phyloP scores from a whole-genome alignment of 2,888 invertebrate species.

The Fissipunctia ypsillon region DNA sequence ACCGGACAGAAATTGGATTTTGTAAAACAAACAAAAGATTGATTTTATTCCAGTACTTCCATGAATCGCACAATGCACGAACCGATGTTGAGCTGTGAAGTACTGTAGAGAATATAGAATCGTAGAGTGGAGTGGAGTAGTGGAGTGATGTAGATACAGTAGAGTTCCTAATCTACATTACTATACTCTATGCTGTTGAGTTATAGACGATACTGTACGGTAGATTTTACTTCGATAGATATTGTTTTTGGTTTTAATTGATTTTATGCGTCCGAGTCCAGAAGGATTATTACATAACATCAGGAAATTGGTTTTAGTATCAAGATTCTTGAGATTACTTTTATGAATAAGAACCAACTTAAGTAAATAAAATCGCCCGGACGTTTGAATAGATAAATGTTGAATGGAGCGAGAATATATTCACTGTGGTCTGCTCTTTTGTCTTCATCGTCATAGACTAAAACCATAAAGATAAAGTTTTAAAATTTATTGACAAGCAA shows the following conservation, averaged over 20 bases:
- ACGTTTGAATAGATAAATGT: too few species aligned
- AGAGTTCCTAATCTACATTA: too few species aligned
- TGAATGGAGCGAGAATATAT: not conserved
- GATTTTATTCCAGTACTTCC: slow-evolving; percentile 67
- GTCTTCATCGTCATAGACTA: slow-evolving; percentile 47
- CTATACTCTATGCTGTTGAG: too few species aligned
- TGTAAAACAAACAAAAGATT: slow-evolving; percentile 68
- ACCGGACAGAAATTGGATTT: slow-evolving; percentile 50
- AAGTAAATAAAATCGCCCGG: not conserved
- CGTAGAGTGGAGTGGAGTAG: slow-evolving; percentile 35
- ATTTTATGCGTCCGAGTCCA: slow-evolving; percentile 11
- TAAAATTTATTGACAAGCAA: slow-evolving; percentile 64
- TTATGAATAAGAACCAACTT: not conserved
- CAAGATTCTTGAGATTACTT: not conserved
- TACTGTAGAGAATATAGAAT: slow-evolving; percentile 6
- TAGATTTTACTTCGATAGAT: slow-evolving; percentile 30
- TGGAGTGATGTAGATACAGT: too few species aligned
- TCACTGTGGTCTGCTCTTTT: slow-evolving; percentile 28
- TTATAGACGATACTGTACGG: too few species aligned
- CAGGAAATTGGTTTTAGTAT: not conserved
- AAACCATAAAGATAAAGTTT: slow-evolving; percentile 41
- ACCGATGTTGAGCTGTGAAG: slow-evolving; percentile 41
- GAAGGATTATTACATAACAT: not conserved
- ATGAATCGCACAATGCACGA: slow-evolving; percentile 64
- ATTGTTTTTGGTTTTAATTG: slow-evolving; percentile 52